Base-by-base conservation (phyloP, 2,113 vertebrate species). In the Spermophilus dauricus region DNA sequence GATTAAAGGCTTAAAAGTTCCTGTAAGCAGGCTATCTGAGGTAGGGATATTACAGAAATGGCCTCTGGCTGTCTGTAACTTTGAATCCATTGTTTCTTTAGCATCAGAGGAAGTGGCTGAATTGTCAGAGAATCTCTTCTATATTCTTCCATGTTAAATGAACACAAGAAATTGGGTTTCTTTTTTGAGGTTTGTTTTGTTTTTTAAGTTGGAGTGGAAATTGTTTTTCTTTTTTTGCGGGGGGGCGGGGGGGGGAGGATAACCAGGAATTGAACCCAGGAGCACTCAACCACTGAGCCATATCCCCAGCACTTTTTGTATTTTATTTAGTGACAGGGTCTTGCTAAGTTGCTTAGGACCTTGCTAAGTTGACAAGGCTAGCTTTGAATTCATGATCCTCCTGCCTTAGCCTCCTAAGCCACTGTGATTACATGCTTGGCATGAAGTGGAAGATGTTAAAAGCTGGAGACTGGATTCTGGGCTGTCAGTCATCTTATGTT, bases 11-110 rank as follows among this genome's bases (percentile, higher is more conserved):
- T 51, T 73, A 61, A 69, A 83, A 80, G 32, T 83, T 67, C 61
- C n/a, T 2, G 30, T 82, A 95, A 73, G 69, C 26, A 80, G 42
- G 45, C 26, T 32, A 26, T 86, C 18, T 93, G 37, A 72, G 16
- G n/a, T 96, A 28, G 34, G 11, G 87, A 61, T 63, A 87, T 90
- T 86, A 48, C 20, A 48, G 14, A 95, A 75, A 73, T 77, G 78
- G 37, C 72, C 42, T 78, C 16, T n/a, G 58, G 34, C 30, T 93
- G 22, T 80, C 8, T 73, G 48, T 94, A 63, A 77, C 61, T 83
- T 95, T 42, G 42, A 67, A 73, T 24, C 24, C 24, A 28, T 73
- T 82, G 22, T 95, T 87, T 82, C 37, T 96, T 95, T 26, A 69
- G 26, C 42, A 28, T 77, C 20, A 32, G 5, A 34, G 39, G 22